Percentiles rank a stretch among this genome's conserved stretches.
phyloP scores from a whole-genome alignment of 2,113 vertebrate genomes.

The Sorex araneus region DNA sequence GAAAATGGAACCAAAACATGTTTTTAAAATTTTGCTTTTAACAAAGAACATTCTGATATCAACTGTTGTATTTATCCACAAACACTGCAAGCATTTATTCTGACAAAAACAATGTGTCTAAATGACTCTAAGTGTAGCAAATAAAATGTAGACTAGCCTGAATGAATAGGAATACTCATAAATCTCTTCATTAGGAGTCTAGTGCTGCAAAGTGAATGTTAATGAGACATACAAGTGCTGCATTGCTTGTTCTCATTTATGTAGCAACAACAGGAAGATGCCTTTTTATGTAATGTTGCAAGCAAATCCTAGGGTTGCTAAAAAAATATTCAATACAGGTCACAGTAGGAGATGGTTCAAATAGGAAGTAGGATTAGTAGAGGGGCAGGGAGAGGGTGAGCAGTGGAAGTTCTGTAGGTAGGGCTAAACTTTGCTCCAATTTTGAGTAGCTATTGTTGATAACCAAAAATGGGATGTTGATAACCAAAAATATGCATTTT shows the following conservation, averaged over 20 bases:
- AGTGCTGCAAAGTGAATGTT: not conserved
- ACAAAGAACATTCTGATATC: not conserved
- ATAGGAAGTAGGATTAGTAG: not conserved
- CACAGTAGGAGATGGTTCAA: not conserved
- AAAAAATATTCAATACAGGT: not conserved
- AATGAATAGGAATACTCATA: slow-evolving; percentile 13
- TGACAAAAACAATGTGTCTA: slow-evolving; percentile 38
- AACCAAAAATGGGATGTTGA: not conserved
- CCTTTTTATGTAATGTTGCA: not conserved
- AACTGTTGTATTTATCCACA: not conserved
- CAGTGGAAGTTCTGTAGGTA: not conserved
- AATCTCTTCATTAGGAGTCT: slow-evolving; percentile 28
- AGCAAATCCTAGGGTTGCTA: not conserved
- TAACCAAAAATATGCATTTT: not conserved
- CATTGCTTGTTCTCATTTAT: not conserved
- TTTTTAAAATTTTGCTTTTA: slow-evolving; percentile 59
- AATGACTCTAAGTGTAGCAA: slow-evolving; percentile 19
- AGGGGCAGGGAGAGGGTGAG: too few species aligned
- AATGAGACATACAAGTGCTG: not conserved
- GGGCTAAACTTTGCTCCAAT: slow-evolving; percentile 5
- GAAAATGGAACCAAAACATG: slow-evolving; percentile 47
- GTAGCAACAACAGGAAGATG: not conserved
- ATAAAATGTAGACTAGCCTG: slow-evolving; percentile 19
- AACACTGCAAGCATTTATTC: slow-evolving; percentile 45
- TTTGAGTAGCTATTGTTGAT: not conserved